A percentile compares a stretch with the other conserved stretches of the same genome.
Conservation (phyloP, 2,888 invertebrate species). For the Spilarctia lutea region DNA sequence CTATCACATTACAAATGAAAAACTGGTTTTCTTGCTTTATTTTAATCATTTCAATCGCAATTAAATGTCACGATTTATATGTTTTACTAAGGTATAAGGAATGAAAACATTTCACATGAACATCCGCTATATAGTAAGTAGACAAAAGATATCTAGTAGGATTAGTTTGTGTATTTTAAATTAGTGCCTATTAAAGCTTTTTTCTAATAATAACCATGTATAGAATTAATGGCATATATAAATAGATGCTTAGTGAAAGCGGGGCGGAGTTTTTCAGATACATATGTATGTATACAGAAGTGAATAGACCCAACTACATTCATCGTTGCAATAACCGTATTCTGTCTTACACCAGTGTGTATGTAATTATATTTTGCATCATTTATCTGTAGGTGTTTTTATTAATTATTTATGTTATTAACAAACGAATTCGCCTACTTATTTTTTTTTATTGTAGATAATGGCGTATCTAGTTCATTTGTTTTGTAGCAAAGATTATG, state of each 20-base stretch:
- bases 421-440: constrained; percentile 57
- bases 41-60: background rate
- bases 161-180: constrained; percentile 11
- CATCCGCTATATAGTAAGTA: background rate
- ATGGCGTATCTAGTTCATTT: constrained; percentile 65
- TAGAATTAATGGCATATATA: constrained; percentile 5
- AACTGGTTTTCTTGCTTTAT: background rate
- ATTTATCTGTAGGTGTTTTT: constrained; percentile 61
- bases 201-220: constrained; percentile 1
- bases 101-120: background rate
- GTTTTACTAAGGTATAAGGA: background rate
- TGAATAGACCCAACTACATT: constrained; percentile 43
- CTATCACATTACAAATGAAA: background rate
- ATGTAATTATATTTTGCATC: constrained; percentile 64
- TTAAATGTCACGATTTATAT: background rate
- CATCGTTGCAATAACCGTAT: constrained; percentile 40
- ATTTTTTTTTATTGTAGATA: constrained; percentile 67
- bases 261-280: constrained; percentile 60
- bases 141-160: constrained; percentile 7
- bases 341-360: constrained; percentile 63
- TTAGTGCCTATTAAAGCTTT: constrained; percentile 9
- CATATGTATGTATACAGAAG: constrained; percentile 48
- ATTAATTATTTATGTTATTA: constrained; percentile 63
- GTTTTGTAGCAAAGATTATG: constrained; percentile 68
- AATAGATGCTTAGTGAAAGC: constrained; percentile 13